Evolutionary conservation across 2,888 invertebrate species (phyloP), one percentile per base, ranked within the genome.

Genomic region (Conchocele bisecta): DNA sequence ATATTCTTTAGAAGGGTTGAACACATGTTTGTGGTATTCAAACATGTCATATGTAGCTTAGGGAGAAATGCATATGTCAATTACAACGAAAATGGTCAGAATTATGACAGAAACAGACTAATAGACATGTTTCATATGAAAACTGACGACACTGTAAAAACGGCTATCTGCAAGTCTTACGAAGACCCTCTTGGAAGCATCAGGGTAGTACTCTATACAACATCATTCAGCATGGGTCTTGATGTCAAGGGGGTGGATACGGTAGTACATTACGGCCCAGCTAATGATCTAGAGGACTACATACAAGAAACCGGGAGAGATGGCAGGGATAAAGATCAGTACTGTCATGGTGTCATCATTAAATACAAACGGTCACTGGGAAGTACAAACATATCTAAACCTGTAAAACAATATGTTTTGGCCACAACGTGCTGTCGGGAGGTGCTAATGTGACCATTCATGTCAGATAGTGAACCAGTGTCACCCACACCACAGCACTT

Each of bases 181-280:
- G 39, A 59, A n/a, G 29, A 68, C n/a, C 48, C 53, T 24, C 33
- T 29, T 46, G 73, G 73, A 3, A 51, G 50, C n/a, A 68, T 68
- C 24, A n/a, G 64, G 26, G 68, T 68, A 31, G 67, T 67, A 53
- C 31, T 67, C 13, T 73, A 68, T 35, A 48, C 75, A 26, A 70
- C 61, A 4, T 65, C 75, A 4, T 75, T 70, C 37, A 60, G 51
- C 33, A 68, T 68, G 75, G 75, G 75, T 4, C 65, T 75, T 11
- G 63, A 68, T 42, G 73, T 73, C 0, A 73, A 73, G 33, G 54
- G 59, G 33, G 67, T 67, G 15, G 33, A 59, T 35, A 73, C 67
- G 9, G 67, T 73, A 5, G 20, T 73, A 1, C 64, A 68, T 41
- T 73, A 68, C 60, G 64, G 73, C 11, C 59, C 73, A 22, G 44